Evolutionary conservation across 1,140 invertebrate genomes (phyloP).

Genomic region (Ridgeia piscesae): DNA sequence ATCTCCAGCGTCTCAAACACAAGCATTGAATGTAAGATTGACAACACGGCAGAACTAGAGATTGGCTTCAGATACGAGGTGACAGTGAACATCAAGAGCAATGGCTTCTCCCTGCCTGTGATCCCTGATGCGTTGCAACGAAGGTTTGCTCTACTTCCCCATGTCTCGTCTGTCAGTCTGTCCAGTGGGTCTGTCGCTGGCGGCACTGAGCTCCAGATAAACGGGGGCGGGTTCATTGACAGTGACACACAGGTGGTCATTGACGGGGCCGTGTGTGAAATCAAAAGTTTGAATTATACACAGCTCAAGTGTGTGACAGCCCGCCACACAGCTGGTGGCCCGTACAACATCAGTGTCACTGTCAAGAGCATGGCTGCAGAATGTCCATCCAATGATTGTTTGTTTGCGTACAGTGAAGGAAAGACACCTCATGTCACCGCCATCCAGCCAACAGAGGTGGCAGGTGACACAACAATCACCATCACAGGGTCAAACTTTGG

Average conservation of each 20-base stretch:
- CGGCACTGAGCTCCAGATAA: constrained; percentile 5
- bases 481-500: constrained; percentile 18
- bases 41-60: too few species aligned
- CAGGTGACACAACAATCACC: constrained; percentile 12
- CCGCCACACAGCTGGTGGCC: background rate
- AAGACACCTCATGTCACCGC: background rate
- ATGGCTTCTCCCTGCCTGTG: background rate
- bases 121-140: background rate
- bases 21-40: too few species aligned
- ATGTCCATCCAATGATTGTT: background rate
- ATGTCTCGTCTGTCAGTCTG: background rate
- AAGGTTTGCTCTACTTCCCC: background rate
- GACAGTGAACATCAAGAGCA: background rate
- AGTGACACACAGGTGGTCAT: background rate
- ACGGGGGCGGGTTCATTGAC: constrained; percentile 7
- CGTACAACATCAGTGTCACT: background rate
- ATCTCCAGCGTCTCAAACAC: too few species aligned
- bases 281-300: background rate
- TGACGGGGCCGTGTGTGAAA: background rate
- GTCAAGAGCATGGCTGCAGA: too few species aligned
- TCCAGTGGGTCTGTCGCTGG: constrained; percentile 7
- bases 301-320: background rate
- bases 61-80: constrained; percentile 2
- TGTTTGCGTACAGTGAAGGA: background rate
- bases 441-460: background rate